A percentile compares a stretch with the other conserved stretches of the same genome.
phyloP scores from a whole-genome alignment of 2,113 vertebrate genomes.

The Caranx ignobilis region DNA sequence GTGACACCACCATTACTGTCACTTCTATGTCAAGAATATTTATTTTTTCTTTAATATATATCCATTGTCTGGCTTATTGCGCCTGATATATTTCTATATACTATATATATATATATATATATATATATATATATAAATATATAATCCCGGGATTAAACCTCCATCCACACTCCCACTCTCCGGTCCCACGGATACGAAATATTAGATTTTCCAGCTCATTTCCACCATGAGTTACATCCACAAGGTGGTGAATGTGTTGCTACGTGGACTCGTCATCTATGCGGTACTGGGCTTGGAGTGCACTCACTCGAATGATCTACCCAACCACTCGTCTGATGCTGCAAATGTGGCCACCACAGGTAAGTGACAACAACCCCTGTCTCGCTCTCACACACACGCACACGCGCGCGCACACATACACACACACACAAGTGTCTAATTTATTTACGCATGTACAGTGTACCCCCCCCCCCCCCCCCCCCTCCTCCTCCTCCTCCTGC shows the following conservation, averaged over 20 bases:
- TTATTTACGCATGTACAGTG: slow-evolving; percentile 42
- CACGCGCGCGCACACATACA: no score
- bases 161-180: slow-evolving; percentile 4
- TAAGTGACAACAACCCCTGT: slow-evolving; percentile 61
- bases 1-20: slow-evolving; percentile 19
- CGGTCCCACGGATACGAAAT: slow-evolving; percentile 53
- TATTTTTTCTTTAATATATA: slow-evolving; percentile 20
- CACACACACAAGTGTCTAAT: slow-evolving; percentile 11
- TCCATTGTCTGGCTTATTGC: slow-evolving; percentile 3
- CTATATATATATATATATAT: background rate
- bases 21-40: background rate
- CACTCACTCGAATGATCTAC: slow-evolving; percentile 70
- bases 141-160: slow-evolving; percentile 17
- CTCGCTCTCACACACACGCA: no score
- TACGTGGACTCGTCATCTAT: slow-evolving; percentile 88
- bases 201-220: slow-evolving; percentile 38
- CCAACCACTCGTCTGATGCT: slow-evolving; percentile 69
- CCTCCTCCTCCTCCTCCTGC: background rate
- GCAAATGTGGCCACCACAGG: slow-evolving; percentile 79
- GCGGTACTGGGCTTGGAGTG: slow-evolving; percentile 84
- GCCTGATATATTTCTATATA: background rate
- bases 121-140: no score
- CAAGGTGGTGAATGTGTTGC: slow-evolving; percentile 78
- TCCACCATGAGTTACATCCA: slow-evolving; percentile 83
- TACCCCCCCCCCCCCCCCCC: background rate